Evolutionary conservation across 2,888 invertebrate genomes (phyloP), one percentile per base, ranked within the genome.

Genomic region (Holacanthella duospinosa): DNA sequence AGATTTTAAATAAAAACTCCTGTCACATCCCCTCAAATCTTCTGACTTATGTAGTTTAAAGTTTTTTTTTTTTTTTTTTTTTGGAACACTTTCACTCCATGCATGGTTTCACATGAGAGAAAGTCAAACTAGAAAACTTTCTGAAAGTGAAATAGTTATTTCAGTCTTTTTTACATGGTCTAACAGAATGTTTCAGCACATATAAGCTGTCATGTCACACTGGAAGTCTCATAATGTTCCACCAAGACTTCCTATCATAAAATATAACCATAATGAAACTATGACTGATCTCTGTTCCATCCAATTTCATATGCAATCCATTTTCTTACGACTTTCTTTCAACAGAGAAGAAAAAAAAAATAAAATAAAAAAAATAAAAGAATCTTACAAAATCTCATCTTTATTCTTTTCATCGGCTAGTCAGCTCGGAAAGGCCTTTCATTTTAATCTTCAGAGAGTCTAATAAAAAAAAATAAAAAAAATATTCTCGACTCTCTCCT

Each of bases 1-100:
- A n/a, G 48, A 21, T 16, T 48, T 48, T 48, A 21, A 48, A 48
- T 48, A 48, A 48, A 48, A 48, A 48, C 48, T 48, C 48, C 48
- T 48, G 48, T 48, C 48, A 48, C n/a, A 48, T 48, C n/a, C 48
- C n/a, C 12, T 4, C 36, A 21, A 63, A 63, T 59, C 44, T 63
- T 63, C 59, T 63, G 63, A 63, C 54, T 63, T 60, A 63, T 63
- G 63, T 63, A 63, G 59, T 60, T 55, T 44, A 59, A 59, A 59
- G 48, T 48, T 63, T 36, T 63, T 63, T 63, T n/a, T n/a, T n/a
- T n/a, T n/a, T n/a, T n/a, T n/a, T n/a, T n/a, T n/a, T n/a, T n/a
- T n/a, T n/a, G n/a, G 63, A 60, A 63, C 59, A 60, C 63, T 55
- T 59, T 63, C 63, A 54, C 58, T 57, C 58, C 48, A 25, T 12